These are phyloP conservation scores for Oryzaephilus surinamensis DNA, from an alignment of 1,140 invertebrate species.

Conservation along the genomic window DNA sequence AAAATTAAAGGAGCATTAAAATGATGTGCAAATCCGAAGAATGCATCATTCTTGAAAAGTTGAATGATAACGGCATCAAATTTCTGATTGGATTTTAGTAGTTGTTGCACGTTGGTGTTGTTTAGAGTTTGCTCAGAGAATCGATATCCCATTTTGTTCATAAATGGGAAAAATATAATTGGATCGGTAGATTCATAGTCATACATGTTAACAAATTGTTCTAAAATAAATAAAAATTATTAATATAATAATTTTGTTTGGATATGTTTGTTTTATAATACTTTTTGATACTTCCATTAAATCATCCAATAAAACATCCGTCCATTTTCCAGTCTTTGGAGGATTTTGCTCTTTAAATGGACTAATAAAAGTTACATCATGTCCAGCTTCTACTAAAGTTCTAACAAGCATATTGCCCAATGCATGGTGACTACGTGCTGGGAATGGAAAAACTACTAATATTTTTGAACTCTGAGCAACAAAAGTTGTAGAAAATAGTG, in stretches of 20 bases:
- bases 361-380: conserved; percentile 38
- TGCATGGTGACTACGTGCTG: conserved; percentile 37
- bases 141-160: not conserved
- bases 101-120: conserved; percentile 14
- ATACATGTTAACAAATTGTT: conserved; percentile 1
- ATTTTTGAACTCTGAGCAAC: conserved; percentile 22
- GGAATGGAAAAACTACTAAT: conserved; percentile 33
- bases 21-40: conserved; percentile 49
- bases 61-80: conserved; percentile 58
- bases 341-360: conserved; percentile 30
- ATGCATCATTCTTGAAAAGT: conserved; percentile 56
- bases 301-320: too few species aligned
- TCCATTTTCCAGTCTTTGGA: conserved; percentile 19
- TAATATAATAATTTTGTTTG: not conserved
- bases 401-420: conserved; percentile 35
- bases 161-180: not conserved
- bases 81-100: conserved; percentile 30
- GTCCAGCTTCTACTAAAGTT: conserved; percentile 35
- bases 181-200: not conserved
- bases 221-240: not conserved
- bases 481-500: too few species aligned
- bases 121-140: conserved; percentile 9
- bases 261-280: not conserved
- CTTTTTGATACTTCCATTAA: not conserved
- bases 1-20: conserved; percentile 50